Base-by-base conservation (phyloP, 2,888 invertebrate genomes). In the Limnephilus marmoratus region DNA sequence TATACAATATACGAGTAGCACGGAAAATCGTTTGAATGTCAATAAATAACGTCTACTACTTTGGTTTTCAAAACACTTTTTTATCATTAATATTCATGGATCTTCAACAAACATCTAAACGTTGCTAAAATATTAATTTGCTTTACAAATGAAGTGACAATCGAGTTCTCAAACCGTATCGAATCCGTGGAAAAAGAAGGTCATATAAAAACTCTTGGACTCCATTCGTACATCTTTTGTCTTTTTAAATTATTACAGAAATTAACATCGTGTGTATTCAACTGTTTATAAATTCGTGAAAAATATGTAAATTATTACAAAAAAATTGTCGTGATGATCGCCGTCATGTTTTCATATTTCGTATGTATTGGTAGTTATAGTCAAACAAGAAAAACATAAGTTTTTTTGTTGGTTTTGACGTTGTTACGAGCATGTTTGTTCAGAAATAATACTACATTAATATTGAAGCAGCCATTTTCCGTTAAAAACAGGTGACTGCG, bases 281-380 rank as follows among this genome's bases (percentile, higher is more conserved):
- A 41, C 37, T 83, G 83, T 83, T 37, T 83, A 11, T 83, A 37
- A 83, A 83, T 83, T 83, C 83, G 83, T 83, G 83, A 83, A 83
- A 83, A 83, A 83, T 34, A 83, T 83, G 83, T 15, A 37, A 83
- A 83, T 83, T 34, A 83, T 15, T 15, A 13, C 49, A 49, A 68
- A 68, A 68, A 68, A 68, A 68, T n/a, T 68, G n/a, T 68, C 68
- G 3, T 37, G 31, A 37, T 83, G 31, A 18, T 82, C 18, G 18
- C 37, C 24, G 83, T 24, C 83, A 1, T 37, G 83, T 41, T 41
- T 11, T 24, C 83, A 37, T 34, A 83, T 83, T 37, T n/a, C 68
- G 68, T 83, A 18, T 13, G 45, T n/a, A 49, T 86, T 45, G 12
- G 49, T 37, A 29, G 15, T 24, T 3, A 29, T 37, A 45, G 15